Evolutionary conservation across 2,797 vertebrate genomes (phyloP), one percentile per base, ranked within the genome.

Genomic region (Merluccius polli): DNA sequence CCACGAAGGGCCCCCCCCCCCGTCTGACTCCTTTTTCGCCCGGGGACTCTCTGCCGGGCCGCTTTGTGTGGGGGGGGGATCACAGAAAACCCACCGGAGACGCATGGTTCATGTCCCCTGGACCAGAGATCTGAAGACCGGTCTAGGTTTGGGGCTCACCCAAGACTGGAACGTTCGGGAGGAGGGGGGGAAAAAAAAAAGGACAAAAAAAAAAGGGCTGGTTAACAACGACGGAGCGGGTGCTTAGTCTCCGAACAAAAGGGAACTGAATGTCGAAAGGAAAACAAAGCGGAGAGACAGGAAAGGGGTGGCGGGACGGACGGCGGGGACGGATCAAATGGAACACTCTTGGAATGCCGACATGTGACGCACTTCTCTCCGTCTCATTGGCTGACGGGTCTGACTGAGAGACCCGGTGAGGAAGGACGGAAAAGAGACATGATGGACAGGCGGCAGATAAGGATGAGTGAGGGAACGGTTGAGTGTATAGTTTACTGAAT

Each of bases 341-440:
- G 83, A 88, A 87, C 83, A 79, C 79, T 73, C 63, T 84, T 79
- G 82, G 84, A 91, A 86, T 84, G 80, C 81, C 86, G 89, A 89
- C 85, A 84, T 89, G 87, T 87, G 88, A 90, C 86, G 81, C 90
- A 90, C 92, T 90, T 90, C 89, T 82, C 80, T 89, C 74, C 29
- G 86, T 91, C 89, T 89, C 89, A 87, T 86, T 82, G 81, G 78
- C 84, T 83, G 83, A 84, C 69, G 73, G 75, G 80, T 86, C 86
- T 78, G 79, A 85, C 79, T 84, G 82, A 86, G 83, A 85, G 87
- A 83, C 72, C 78, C 36, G 76, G 82, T 16, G 41, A 59, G 38
- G 32, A 84, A 73, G 80, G 24, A 76, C 75, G 77, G 35, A 73
- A 36, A 80, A 48, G 48, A 74, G 81, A 78, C 33, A 24, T 24